Conservation (phyloP, 2,888 invertebrate genomes). For the Drosophila villosipedis region DNA sequence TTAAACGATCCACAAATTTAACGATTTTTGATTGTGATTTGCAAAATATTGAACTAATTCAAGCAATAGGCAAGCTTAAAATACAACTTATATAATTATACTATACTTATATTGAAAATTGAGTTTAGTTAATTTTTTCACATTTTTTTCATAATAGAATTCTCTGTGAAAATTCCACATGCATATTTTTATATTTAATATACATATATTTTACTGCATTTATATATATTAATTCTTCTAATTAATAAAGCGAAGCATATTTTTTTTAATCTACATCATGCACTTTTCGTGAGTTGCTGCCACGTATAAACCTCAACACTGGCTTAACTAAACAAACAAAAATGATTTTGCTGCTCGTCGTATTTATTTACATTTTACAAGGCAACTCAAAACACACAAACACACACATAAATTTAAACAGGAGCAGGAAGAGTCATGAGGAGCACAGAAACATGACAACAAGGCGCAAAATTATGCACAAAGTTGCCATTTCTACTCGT, state of each 20-base stretch:
- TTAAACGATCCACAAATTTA: neutral
- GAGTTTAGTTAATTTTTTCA: neutral
- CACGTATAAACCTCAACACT: slow-evolving; percentile 58
- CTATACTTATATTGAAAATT: neutral
- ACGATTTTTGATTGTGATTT: neutral
- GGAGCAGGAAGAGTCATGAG: neutral
- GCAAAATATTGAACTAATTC: no score
- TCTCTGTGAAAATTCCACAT: neutral
- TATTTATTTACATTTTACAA: slow-evolving; percentile 81
- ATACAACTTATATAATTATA: no score
- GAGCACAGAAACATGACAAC: slow-evolving; percentile 69
- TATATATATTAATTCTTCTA: neutral
- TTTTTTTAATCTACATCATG: neutral
- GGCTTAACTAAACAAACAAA: slow-evolving; percentile 54
- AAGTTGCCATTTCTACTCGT: slow-evolving; percentile 67
- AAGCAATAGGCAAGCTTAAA: neutral
- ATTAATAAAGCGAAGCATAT: no score
- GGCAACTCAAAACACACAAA: slow-evolving; percentile 57
- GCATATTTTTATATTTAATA: neutral
- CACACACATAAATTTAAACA: neutral
- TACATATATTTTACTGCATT: neutral
- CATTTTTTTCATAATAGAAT: neutral
- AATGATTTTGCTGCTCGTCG: slow-evolving; percentile 49
- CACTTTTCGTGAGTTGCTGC: slow-evolving; percentile 25
- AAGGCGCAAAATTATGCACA: slow-evolving; percentile 80